Base-by-base conservation (phyloP, 2,797 vertebrate genomes). In the Rhynchotus rufescens region DNA sequence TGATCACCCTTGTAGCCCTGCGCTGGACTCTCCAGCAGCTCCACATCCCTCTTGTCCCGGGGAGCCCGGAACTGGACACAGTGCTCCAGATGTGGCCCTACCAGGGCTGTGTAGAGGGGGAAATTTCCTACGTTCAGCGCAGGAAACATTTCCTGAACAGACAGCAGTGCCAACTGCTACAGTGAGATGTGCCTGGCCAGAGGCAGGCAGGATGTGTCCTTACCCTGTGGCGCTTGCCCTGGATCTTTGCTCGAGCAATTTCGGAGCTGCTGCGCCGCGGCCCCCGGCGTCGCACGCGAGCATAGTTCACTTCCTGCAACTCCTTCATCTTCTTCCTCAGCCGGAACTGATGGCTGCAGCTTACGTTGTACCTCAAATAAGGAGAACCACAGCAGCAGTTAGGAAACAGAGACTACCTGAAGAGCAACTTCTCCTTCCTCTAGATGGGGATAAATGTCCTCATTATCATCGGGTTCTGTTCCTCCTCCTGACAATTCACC, bases 331-430 rank as follows among this genome's bases (percentile, higher is more conserved):
- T 98, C 84, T 98, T 98, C 79, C 99, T 98, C 34, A 98, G 93
- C 66, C 99, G 98, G 87, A 98, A 99, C 97, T 99, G 99, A 89
- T 99, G 98, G 86, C 99, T 99, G 95, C 99, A 99, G 97, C 99
- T 99, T 74, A 99, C 99, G 4, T 99, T 99, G 96, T 99, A 99
- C 97, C 99, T 99, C 95, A 13, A 30, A 25, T n/a, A 66, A 88
- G 52, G 8, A 88, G 26, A 76, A 92, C 44, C 36, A 92, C 62
- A 71, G 32, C 28, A 69, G 83, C 19, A 60, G 15, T 80, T 4
- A 94, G 38, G 62, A 75, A 80, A 91, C 20, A 42, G 80, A 42
- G 81, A 6, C 17, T 34, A 79, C 16, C 10, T 78, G 66, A 78
- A 49, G 13, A n/a, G 52, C 25, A 73, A 36, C 62, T 65, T 52